Evolutionary conservation across 2,888 invertebrate genomes (phyloP).

Genomic region (Drosophila paramelanica): DNA sequence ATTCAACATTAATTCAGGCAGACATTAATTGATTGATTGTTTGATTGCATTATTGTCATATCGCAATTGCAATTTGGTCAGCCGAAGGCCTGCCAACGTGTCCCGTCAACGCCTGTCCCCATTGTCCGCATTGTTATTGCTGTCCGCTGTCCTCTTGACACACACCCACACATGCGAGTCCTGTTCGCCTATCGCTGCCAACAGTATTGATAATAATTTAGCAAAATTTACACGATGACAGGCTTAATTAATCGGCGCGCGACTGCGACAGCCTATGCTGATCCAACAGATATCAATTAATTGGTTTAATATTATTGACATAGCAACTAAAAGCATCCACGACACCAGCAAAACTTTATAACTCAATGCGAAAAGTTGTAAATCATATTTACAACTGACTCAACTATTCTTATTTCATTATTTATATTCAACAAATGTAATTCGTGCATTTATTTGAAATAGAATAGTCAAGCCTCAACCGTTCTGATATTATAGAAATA

Average conservation of each 20-base stretch:
- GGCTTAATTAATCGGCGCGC: conserved; percentile 66
- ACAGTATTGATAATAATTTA: conserved; percentile 71
- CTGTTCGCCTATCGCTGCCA: conserved; percentile 32
- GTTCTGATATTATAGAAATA: too few species aligned
- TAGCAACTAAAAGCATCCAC: neutral
- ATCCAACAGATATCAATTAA: conserved; percentile 50
- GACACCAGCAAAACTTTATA: neutral
- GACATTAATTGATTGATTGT: conserved; percentile 81
- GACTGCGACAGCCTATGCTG: conserved; percentile 9
- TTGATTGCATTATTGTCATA: conserved; percentile 82
- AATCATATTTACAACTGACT: neutral
- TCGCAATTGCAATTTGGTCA: conserved; percentile 66
- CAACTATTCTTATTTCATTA: conserved; percentile 7
- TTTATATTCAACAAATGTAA: conserved; percentile 3
- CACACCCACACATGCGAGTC: neutral
- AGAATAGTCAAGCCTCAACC: too few species aligned
- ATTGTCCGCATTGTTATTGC: conserved; percentile 10
- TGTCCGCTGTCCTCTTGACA: conserved; percentile 14
- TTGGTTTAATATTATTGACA: conserved; percentile 33
- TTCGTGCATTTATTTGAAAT: neutral
- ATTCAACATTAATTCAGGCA: conserved; percentile 73
- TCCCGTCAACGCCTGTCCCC: conserved; percentile 7
- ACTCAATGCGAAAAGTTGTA: neutral
- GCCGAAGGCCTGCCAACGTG: conserved; percentile 17
- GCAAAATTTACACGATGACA: conserved; percentile 74